phyloP scores from a whole-genome alignment of 2,888 invertebrate genomes.

The Nesidiocoris tenuis region DNA sequence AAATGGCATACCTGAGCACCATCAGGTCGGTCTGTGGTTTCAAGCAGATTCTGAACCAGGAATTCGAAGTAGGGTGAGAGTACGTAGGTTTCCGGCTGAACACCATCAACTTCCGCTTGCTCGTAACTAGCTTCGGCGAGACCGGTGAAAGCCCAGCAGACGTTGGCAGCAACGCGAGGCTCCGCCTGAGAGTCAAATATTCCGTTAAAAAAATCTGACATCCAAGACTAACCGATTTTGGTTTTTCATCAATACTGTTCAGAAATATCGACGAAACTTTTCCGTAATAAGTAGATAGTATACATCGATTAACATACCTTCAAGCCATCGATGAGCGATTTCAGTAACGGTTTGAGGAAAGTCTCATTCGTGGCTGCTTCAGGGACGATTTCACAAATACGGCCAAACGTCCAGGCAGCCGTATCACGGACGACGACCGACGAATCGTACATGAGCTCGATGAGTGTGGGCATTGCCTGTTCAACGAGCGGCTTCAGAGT shows the following conservation, averaged over 20 bases:
- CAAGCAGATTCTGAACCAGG: constrained; percentile 85
- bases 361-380: constrained; percentile 88
- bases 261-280: not conserved
- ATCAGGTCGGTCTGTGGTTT: constrained; percentile 92
- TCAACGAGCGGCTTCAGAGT: constrained; percentile 91
- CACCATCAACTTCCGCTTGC: constrained; percentile 65
- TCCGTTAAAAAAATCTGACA: not conserved
- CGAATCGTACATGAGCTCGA: constrained; percentile 89
- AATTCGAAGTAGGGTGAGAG: constrained; percentile 91
- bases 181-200: constrained; percentile 62
- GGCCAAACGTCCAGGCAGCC: constrained; percentile 96
- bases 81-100: constrained; percentile 86
- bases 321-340: constrained; percentile 80
- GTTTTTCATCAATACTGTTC: not conserved
- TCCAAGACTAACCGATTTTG: not conserved
- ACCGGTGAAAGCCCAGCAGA: constrained; percentile 97
- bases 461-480: constrained; percentile 94
- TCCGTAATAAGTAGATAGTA: not conserved
- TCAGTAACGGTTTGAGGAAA: constrained; percentile 76
- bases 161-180: constrained; percentile 94
- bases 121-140: constrained; percentile 96
- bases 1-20: constrained; percentile 72
- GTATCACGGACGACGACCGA: constrained; percentile 96
- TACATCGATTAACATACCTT: constrained; percentile 55
- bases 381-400: constrained; percentile 95